These are phyloP conservation scores for Picus viridis DNA, from an alignment of 2,797 vertebrate species.

Conservation along the genomic window DNA sequence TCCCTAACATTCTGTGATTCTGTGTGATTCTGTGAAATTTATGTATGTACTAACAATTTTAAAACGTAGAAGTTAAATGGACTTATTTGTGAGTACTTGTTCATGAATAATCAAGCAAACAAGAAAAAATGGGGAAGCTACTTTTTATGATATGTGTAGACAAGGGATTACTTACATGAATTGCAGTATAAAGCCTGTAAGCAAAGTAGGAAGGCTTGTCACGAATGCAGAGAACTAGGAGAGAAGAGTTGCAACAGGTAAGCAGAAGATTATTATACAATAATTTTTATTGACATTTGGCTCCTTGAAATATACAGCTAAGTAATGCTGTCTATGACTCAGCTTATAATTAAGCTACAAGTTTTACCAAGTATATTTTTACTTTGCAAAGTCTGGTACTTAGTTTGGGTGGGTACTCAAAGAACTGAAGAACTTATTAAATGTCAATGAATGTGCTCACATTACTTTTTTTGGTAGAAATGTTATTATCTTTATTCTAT, in stretches of 20 bases:
- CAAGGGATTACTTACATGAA: constrained; percentile 78
- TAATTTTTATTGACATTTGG: neutral
- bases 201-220: constrained; percentile 83
- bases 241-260: constrained; percentile 19
- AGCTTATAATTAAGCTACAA: neutral
- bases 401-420: neutral
- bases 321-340: neutral
- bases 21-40: no score
- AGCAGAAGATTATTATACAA: neutral
- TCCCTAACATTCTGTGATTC: no score
- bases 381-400: neutral
- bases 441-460: neutral
- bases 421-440: neutral
- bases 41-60: neutral
- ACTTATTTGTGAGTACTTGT: neutral
- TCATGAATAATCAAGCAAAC: neutral
- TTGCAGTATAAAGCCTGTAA: constrained; percentile 78
- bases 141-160: neutral
- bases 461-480: neutral
- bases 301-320: neutral
- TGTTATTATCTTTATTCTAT: neutral
- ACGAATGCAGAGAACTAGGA: constrained; percentile 78
- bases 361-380: neutral
- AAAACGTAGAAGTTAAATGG: neutral
- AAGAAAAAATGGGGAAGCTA: neutral